phyloP scores from a whole-genome alignment of 2,113 vertebrate genomes.

The Monopterus albus region DNA sequence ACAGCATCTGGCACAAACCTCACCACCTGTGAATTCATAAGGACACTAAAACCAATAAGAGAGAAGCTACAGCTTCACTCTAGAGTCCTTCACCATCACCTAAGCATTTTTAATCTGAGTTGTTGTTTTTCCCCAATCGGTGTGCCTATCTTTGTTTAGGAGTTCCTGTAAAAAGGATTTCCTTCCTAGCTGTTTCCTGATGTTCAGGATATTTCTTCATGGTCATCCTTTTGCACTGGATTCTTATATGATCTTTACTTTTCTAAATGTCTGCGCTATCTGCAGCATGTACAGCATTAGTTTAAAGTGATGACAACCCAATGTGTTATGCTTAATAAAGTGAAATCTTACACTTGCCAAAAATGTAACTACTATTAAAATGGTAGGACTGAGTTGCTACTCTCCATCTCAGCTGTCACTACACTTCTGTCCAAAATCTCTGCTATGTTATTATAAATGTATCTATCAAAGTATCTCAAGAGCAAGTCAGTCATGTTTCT shows the following conservation, averaged over 20 bases:
- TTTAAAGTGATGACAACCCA: background rate
- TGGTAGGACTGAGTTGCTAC: background rate
- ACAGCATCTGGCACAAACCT: too few species aligned
- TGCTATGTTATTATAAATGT: too few species aligned
- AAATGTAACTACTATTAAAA: background rate
- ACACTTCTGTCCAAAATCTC: too few species aligned
- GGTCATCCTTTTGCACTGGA: background rate
- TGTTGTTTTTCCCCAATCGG: conserved; percentile 50
- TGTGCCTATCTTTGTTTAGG: conserved; percentile 72
- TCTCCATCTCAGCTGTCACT: too few species aligned
- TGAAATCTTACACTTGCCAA: background rate
- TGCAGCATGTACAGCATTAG: background rate
- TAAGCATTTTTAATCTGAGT: conserved; percentile 42
- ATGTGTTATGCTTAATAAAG: background rate
- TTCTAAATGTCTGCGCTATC: background rate
- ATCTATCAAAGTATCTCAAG: background rate
- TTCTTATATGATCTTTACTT: conserved; percentile 7
- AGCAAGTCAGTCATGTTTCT: conserved; percentile 1
- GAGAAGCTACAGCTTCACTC: conserved; percentile 4
- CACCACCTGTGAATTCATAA: conserved; percentile 12
- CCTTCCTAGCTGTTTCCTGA: conserved; percentile 74
- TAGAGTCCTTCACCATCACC: conserved; percentile 23
- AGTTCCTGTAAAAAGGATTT: conserved; percentile 71
- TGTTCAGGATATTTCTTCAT: conserved; percentile 51
- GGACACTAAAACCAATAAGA: conserved; percentile 1